phyloP scores from a whole-genome alignment of 1,140 invertebrate genomes.

The silkworm (Bombyx mori) region ASM3026992v2 NC_085111.1:2692501-2693000 shows the following conservation, averaged over 20 bases:
- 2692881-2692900: conserved; percentile 18
- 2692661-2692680: too few species aligned
- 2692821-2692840: conserved; percentile 7
- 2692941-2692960: conserved; percentile 36
- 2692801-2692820: conserved; percentile 14
- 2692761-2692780: conserved; percentile 1
- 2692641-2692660: too few species aligned
- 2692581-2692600: too few species aligned
- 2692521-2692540: too few species aligned
- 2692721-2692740: not conserved
- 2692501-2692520: too few species aligned
- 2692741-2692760: conserved; percentile 3
- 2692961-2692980: conserved; percentile 25
- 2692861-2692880: conserved; percentile 19
- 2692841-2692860: conserved; percentile 8
- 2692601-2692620: too few species aligned
- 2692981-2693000: conserved; percentile 50
- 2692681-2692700: too few species aligned
- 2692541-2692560: too few species aligned
- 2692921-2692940: conserved; percentile 45
- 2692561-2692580: too few species aligned
- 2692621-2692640: too few species aligned
- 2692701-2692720: too few species aligned
- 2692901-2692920: conserved; percentile 33
- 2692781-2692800: conserved; percentile 10